Conservation (phyloP, 2,113 vertebrate genomes). For the Amia ocellicauda region DNA sequence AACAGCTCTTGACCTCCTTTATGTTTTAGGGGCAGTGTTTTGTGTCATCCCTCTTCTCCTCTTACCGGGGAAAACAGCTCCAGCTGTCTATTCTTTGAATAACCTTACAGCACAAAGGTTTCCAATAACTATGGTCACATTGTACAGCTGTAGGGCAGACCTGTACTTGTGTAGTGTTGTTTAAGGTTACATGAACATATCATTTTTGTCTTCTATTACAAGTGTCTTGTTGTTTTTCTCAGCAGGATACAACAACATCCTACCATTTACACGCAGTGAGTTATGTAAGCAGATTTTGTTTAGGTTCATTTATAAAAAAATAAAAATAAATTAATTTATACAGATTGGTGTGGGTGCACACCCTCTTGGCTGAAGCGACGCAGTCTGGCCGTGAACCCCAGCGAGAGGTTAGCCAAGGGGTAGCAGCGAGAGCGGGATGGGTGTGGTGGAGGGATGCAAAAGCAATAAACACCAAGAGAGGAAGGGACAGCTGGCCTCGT, state of each 20-base stretch:
- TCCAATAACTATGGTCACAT: conserved; percentile 36
- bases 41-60: conserved; percentile 1
- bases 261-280: conserved; percentile 47
- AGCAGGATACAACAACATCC: conserved; percentile 19
- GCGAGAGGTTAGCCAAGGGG: conserved; percentile 63
- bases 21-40: conserved; percentile 10
- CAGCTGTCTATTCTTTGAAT: conserved; percentile 28
- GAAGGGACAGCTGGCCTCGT: conserved; percentile 65
- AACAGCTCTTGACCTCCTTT: conserved; percentile 13
- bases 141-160: too few relatives aligned
- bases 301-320: too few relatives aligned
- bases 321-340: too few relatives aligned
- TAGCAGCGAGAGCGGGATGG: conserved; percentile 36
- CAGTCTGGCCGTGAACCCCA: conserved; percentile 63
- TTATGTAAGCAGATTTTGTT: conserved; percentile 45
- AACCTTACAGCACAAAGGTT: conserved; percentile 39
- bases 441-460: conserved; percentile 18
- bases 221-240: too few relatives aligned
- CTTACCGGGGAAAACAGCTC: neutral
- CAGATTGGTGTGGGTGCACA: conserved; percentile 44
- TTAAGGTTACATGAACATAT: too few relatives aligned
- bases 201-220: too few relatives aligned
- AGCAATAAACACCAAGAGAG: conserved; percentile 63
- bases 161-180: too few relatives aligned
- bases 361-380: conserved; percentile 56